Evolutionary conservation across 2,888 invertebrate genomes (phyloP), one percentile per base, ranked within the genome.

Genomic region (Malthinus seriepunctatus): DNA sequence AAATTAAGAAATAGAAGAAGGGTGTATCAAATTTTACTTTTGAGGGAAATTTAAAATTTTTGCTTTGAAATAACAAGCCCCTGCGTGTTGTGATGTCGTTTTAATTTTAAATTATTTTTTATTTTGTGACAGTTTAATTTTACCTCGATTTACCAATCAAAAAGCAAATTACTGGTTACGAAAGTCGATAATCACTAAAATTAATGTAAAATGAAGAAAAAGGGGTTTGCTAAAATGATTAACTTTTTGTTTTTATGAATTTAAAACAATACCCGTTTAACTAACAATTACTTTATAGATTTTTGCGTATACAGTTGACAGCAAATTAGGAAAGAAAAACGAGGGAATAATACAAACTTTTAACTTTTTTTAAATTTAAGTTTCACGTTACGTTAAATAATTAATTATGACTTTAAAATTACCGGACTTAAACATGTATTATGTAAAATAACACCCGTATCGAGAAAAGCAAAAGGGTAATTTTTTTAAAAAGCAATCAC

Each of bases 371-470:
- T 35, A 35, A 10, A 23, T 45, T 46, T 46, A 32, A 38, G 56
- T 56, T 51, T 56, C 51, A 51, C 35, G 45, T 58, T 58, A 58
- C 58, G 10, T 32, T 48, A 58, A 52, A 49, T 54, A 58, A 58
- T 49, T 44, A 58, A 58, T 58, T 32, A 38, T 53, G 34, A 53
- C 58, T 47, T 32, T 38, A 53, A 42, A 46, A 34, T 23, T 11
- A 35, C 33, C 33, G 49, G 23, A 37, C 49, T 38, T 47, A 23
- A 48, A 54, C 58, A 58, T 58, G 44, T 54, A 45, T 58, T 53
- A 48, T 58, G 58, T 58, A 58, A 58, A 34, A 42, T 58, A 54
- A 58, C 54, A 56, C 50, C 42, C 31, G 11, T 10, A 50, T 50
- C 37, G 38, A 50, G 15, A 50, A 50, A 50, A 37, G 35, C 12